Conservation (phyloP, 2,888 invertebrate genomes). For the Hedychridium roseum region DNA sequence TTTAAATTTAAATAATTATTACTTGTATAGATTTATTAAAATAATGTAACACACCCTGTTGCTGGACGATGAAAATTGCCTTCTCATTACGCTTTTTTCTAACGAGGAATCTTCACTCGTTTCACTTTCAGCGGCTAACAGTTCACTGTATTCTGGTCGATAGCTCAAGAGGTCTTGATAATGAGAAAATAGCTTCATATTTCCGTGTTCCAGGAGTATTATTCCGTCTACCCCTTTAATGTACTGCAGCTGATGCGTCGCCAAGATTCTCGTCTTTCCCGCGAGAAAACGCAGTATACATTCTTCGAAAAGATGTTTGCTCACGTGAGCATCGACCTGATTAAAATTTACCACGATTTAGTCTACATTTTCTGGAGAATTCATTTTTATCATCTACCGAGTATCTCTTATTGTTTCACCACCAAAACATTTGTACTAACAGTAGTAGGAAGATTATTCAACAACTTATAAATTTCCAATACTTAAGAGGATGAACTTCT, state of each 20-base stretch:
- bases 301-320: constrained; percentile 78
- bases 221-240: constrained; percentile 65
- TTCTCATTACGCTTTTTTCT: constrained; percentile 38
- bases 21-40: background rate
- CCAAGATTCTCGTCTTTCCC: constrained; percentile 77
- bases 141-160: constrained; percentile 49
- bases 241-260: constrained; percentile 80
- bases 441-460: background rate
- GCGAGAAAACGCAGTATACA: constrained; percentile 74
- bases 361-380: background rate
- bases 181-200: constrained; percentile 39
- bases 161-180: constrained; percentile 50
- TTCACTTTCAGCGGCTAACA: constrained; percentile 49
- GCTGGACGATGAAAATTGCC: constrained; percentile 55
- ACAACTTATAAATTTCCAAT: background rate
- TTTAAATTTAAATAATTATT: background rate
- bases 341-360: background rate
- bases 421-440: background rate
- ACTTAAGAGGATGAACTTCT: background rate
- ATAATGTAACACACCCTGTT: constrained; percentile 48
- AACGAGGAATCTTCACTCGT: constrained; percentile 38
- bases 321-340: constrained; percentile 76
- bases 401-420: background rate
- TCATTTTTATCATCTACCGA: background rate
- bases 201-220: constrained; percentile 54